phyloP scores from a whole-genome alignment of 2,888 invertebrate species.

The Paralinhomoeus sp. region DNA sequence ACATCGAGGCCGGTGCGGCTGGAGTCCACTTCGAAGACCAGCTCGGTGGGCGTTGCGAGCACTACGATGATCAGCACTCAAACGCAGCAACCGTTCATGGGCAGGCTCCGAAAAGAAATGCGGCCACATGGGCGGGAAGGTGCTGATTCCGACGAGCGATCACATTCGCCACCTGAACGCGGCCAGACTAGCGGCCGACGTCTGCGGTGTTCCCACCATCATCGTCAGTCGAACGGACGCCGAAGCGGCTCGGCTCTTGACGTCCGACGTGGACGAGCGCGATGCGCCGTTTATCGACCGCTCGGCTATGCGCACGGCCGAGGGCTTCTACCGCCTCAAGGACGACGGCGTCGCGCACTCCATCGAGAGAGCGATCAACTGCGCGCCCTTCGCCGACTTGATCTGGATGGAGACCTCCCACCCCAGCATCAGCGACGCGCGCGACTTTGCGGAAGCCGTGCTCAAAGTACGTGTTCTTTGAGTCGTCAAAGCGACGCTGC shows the following conservation, averaged over 20 bases:
- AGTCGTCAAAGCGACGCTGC: too few species aligned
- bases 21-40: constrained; percentile 28
- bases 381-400: constrained; percentile 24
- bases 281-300: constrained; percentile 26
- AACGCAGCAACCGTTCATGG: too few species aligned
- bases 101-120: constrained; percentile 26
- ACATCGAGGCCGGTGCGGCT: constrained; percentile 24
- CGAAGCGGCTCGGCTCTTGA: constrained; percentile 24
- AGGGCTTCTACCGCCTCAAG: constrained; percentile 13
- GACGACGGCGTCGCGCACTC: constrained; percentile 20
- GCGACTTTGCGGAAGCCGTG: constrained; percentile 24
- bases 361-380: constrained; percentile 21
- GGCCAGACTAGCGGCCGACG: constrained; percentile 26
- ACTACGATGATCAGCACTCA: too few species aligned
- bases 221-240: constrained; percentile 27
- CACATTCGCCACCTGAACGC: constrained; percentile 27
- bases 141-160: constrained; percentile 25
- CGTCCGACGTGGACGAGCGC: constrained; percentile 25
- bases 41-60: constrained; percentile 13
- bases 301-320: constrained; percentile 21
- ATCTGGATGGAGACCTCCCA: constrained; percentile 28
- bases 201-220: constrained; percentile 25
- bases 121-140: constrained; percentile 28
- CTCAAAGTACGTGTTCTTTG: constrained; percentile 2
- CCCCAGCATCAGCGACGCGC: constrained; percentile 24